A percentile compares a stretch with the other conserved stretches of the same genome.
Conservation (phyloP, 2,113 vertebrate genomes). For the Onychorhynchus coronatus region DNA sequence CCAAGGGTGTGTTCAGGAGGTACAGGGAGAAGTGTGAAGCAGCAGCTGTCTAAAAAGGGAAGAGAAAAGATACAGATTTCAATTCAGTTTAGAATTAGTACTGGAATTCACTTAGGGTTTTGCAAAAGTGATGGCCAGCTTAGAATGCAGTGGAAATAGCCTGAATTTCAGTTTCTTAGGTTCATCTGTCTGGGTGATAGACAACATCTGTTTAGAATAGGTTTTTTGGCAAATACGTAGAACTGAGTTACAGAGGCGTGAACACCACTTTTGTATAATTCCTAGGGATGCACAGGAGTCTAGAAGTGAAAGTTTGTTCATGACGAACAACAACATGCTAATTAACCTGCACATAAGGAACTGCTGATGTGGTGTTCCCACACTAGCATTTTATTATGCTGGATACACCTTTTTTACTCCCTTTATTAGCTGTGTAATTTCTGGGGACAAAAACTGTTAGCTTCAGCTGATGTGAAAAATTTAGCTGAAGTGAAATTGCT, state of each 20-base stretch:
- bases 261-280: not conserved
- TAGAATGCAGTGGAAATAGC: not conserved
- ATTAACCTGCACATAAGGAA: not conserved
- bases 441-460: not conserved
- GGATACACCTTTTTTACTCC: not conserved
- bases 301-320: not conserved
- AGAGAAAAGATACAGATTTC: not conserved
- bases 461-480: not conserved
- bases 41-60: not conserved
- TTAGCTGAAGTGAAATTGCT: not conserved
- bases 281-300: not conserved
- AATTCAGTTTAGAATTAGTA: not conserved
- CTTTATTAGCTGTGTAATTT: not conserved
- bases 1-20: not conserved
- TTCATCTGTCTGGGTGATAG: not conserved
- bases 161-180: not conserved
- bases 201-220: not conserved
- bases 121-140: not conserved
- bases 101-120: not conserved
- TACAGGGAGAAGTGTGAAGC: not conserved
- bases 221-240: not conserved
- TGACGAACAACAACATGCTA: not conserved
- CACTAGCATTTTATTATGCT: not conserved
- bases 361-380: not conserved
- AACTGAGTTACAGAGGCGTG: not conserved